phyloP scores from a whole-genome alignment of 2,797 vertebrate genomes.

The Urosaurus nigricauda region DNA sequence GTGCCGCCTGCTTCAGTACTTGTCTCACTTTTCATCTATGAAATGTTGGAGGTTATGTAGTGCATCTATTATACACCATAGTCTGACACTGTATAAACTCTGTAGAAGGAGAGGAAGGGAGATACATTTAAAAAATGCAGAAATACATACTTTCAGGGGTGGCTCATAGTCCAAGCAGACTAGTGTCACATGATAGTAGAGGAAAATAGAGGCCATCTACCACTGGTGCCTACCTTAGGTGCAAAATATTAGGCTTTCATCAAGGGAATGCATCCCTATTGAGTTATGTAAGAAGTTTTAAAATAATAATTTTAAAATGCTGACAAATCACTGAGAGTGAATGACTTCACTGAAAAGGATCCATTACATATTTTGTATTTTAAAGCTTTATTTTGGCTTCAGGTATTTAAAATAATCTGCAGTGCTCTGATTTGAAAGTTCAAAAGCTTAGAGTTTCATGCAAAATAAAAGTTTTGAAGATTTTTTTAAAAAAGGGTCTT shows the following conservation, averaged over 20 bases:
- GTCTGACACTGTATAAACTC: rapidly evolving
- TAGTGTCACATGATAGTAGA: too few relatives aligned
- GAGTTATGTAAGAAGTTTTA: conserved; percentile 31
- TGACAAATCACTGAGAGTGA: conserved; percentile 47
- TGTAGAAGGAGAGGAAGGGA: background rate
- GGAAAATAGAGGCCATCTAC: too few relatives aligned
- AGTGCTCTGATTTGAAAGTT: conserved; percentile 58
- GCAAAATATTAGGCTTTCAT: conserved; percentile 52
- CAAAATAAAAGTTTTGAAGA: conserved; percentile 29
- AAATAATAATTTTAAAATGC: conserved; percentile 43
- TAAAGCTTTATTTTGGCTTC: conserved; percentile 52
- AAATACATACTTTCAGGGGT: background rate
- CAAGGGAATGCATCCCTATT: conserved; percentile 45
- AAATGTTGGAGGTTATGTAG: background rate
- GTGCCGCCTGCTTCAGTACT: too few relatives aligned
- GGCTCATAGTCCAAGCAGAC: too few relatives aligned
- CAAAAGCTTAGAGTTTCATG: conserved; percentile 37
- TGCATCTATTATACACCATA: background rate
- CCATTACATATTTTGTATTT: background rate
- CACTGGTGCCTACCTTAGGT: conserved; percentile 38
- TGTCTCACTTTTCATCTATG: too few relatives aligned
- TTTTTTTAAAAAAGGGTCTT: conserved; percentile 18
- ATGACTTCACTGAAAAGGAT: conserved; percentile 22
- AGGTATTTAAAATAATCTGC: conserved; percentile 53
- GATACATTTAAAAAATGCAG: conserved; percentile 23